Conservation (phyloP, 2,888 invertebrate species). For the Oscheius sp. region DNA sequence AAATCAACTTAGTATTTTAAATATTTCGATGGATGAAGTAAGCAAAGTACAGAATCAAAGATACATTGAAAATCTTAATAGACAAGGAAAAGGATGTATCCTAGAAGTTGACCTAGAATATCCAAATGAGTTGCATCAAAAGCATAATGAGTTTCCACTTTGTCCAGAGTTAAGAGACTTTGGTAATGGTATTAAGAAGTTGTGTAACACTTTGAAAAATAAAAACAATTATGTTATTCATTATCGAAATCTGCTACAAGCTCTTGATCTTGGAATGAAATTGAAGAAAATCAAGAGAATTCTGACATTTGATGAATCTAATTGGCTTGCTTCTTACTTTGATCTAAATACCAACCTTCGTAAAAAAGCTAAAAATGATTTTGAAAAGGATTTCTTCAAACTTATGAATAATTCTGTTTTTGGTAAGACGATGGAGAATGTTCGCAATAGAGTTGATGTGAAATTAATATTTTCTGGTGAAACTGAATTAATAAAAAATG, state of each 20-base stretch:
- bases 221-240: constrained; percentile 51
- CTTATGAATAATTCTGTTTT: constrained; percentile 70
- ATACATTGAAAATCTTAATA: constrained; percentile 20
- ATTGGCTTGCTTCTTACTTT: constrained; percentile 36
- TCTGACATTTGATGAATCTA: constrained; percentile 48
- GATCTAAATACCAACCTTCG: constrained; percentile 41
- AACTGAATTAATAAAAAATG: constrained; percentile 25
- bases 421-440: constrained; percentile 72
- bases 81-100: constrained; percentile 64
- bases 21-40: constrained; percentile 13
- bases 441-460: constrained; percentile 71
- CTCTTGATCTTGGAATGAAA: constrained; percentile 31
- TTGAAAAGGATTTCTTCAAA: constrained; percentile 71
- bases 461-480: constrained; percentile 41
- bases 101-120: constrained; percentile 72
- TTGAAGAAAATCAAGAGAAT: constrained; percentile 50
- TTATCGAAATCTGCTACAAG: constrained; percentile 37
- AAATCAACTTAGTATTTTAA: constrained; percentile 8
- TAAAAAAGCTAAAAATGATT: constrained; percentile 62
- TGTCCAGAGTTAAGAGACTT: constrained; percentile 47
- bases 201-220: constrained; percentile 43
- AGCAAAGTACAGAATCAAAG: constrained; percentile 12
- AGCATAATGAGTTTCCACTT: constrained; percentile 66
- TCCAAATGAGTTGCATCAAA: constrained; percentile 69
- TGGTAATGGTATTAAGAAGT: constrained; percentile 37